These are phyloP conservation scores for Saccostrea glomerata DNA, from an alignment of 1,140 invertebrate species.

Conservation along the genomic window DNA sequence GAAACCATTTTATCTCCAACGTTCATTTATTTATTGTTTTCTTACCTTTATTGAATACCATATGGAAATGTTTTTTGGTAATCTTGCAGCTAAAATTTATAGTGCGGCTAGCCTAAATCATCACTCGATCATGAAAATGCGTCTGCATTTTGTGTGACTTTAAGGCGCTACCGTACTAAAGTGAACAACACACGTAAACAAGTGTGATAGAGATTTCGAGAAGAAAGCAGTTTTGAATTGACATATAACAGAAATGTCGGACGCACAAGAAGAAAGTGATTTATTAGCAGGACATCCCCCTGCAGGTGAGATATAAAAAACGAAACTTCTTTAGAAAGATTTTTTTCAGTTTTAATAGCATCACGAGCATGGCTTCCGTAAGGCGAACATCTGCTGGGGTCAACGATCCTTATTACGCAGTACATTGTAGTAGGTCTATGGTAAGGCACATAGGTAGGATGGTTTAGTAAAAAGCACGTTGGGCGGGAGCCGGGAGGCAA, in stretches of 20 bases:
- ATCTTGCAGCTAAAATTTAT: no score
- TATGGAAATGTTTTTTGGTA: no score
- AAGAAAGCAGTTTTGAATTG: background rate
- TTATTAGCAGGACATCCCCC: conserved; percentile 5
- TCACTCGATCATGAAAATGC: no score
- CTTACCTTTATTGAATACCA: background rate
- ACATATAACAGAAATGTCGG: background rate
- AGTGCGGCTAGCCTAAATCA: no score
- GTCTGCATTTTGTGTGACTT: background rate
- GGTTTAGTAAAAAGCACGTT: no score
- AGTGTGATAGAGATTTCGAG: background rate
- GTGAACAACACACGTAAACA: conserved; percentile 1
- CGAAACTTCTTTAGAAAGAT: background rate
- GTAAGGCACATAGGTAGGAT: no score
- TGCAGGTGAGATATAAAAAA: background rate
- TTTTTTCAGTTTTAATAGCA: background rate
- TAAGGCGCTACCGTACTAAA: background rate
- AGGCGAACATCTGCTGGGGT: conserved; percentile 7
- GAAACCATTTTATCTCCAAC: background rate
- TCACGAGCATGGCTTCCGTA: background rate
- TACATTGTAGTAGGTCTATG: no score
- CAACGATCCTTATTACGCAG: background rate
- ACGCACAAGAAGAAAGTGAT: conserved; percentile 19
- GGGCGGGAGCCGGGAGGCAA: no score
- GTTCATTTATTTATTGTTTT: background rate